A percentile compares a stretch with the other conserved stretches of the same genome.
Evolutionary conservation across 2,113 vertebrate genomes (phyloP).

Genomic region (Brienomyrus longianalis): DNA sequence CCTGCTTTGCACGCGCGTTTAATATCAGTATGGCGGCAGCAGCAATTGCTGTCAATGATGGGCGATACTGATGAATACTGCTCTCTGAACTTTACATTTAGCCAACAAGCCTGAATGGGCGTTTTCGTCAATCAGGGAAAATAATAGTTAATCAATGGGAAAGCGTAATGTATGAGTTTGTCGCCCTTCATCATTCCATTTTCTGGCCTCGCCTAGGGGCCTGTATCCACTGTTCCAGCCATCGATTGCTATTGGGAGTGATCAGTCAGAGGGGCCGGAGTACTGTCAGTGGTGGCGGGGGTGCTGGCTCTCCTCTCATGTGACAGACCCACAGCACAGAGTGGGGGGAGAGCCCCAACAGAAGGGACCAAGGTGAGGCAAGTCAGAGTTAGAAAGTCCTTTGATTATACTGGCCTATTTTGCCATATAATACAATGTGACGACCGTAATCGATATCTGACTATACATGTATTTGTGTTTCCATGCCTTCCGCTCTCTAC

Average conservation of each 20-base stretch:
- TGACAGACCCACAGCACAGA: neutral
- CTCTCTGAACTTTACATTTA: slow-evolving; percentile 4
- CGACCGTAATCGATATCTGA: neutral
- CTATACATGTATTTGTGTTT: neutral
- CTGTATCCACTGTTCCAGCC: slow-evolving; percentile 71
- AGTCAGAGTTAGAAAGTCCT: neutral
- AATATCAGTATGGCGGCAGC: neutral
- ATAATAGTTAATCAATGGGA: slow-evolving; percentile 79
- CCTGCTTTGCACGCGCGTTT: neutral
- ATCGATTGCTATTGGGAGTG: slow-evolving; percentile 78
- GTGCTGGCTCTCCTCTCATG: neutral
- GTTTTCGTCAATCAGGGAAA: slow-evolving; percentile 77
- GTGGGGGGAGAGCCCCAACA: neutral
- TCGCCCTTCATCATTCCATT: slow-evolving; percentile 75
- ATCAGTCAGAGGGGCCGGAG: slow-evolving; percentile 77
- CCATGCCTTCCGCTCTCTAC: neutral
- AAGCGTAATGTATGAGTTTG: slow-evolving; percentile 77
- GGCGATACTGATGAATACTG: neutral
- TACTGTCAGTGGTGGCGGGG: slow-evolving; percentile 40
- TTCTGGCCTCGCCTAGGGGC: slow-evolving; percentile 72
- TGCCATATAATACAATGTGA: neutral
- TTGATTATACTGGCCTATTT: neutral
- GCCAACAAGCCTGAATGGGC: slow-evolving; percentile 26
- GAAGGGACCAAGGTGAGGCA: neutral
- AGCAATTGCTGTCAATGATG: neutral